A percentile compares a stretch with the other conserved stretches of the same genome.
Evolutionary conservation across 2,113 vertebrate genomes (phyloP).

Genomic region (human (Homo sapiens)): DNA sequence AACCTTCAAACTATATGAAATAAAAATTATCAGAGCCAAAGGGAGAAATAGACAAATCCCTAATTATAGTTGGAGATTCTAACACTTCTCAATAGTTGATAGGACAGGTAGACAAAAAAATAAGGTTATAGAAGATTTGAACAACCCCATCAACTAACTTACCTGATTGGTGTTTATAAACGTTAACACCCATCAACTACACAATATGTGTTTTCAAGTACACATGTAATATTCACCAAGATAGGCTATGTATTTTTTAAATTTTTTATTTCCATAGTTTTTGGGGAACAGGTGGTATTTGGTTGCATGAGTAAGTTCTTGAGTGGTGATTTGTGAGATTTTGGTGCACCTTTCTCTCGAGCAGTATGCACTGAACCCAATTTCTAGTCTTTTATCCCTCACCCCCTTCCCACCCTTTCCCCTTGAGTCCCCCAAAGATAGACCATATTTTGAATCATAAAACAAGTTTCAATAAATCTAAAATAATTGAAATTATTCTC

Average conservation of each 20-base stretch:
- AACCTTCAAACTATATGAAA: not conserved
- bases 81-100: slow-evolving; percentile 7
- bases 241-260: not conserved
- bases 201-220: not conserved
- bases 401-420: too few relatives aligned
- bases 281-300: too few relatives aligned
- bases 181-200: not conserved
- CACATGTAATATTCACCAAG: not conserved
- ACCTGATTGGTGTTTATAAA: not conserved
- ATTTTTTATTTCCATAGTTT: too few relatives aligned
- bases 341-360: too few relatives aligned
- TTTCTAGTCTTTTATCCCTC: too few relatives aligned
- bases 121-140: not conserved
- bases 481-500: not conserved
- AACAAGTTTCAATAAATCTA: not conserved
- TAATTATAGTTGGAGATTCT: not conserved
- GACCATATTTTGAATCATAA: not conserved
- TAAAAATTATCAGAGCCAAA: slow-evolving; percentile 19
- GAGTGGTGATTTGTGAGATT: too few relatives aligned
- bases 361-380: too few relatives aligned
- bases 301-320: too few relatives aligned
- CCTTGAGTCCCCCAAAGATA: not conserved
- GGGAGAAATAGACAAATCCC: not conserved
- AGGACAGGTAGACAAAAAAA: not conserved
- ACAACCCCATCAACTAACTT: not conserved